Percentiles rank a stretch among this genome's conserved stretches.
These are phyloP conservation scores for Aphelinus atriplicis DNA, from an alignment of 1,140 invertebrate species.

Conservation along the genomic window DNA sequence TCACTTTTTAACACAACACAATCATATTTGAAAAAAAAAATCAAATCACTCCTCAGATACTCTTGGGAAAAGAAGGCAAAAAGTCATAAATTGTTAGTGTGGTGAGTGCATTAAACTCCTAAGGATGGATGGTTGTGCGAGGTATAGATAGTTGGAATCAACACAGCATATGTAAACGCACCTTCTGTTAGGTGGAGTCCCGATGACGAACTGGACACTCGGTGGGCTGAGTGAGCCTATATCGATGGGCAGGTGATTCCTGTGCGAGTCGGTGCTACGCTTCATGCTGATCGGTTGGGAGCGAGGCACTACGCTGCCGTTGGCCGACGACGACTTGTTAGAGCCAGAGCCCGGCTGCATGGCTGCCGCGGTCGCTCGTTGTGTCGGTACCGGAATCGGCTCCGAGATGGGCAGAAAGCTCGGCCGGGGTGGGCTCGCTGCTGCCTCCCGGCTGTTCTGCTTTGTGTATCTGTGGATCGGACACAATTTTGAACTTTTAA, in stretches of 20 bases:
- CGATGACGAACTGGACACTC: slow-evolving; percentile 89
- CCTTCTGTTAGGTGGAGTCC: slow-evolving; percentile 82
- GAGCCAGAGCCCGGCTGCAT: slow-evolving; percentile 50
- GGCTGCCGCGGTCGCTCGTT: slow-evolving; percentile 56
- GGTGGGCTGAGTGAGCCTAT: slow-evolving; percentile 91
- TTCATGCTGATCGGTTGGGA: slow-evolving; percentile 86
- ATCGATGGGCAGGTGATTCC: slow-evolving; percentile 73
- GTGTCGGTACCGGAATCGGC: slow-evolving; percentile 82
- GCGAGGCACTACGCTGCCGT: slow-evolving; percentile 72
- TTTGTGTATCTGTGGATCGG: slow-evolving; percentile 42
- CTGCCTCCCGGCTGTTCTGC: slow-evolving; percentile 59
- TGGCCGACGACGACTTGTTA: slow-evolving; percentile 21
- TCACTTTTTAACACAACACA: too few species aligned
- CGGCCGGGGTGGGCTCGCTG: slow-evolving; percentile 73
- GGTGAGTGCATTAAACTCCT: too few species aligned
- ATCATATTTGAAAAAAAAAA: too few species aligned
- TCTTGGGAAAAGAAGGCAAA: too few species aligned
- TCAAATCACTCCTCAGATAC: too few species aligned
- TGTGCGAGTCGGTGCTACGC: slow-evolving; percentile 70
- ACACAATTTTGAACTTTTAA: too few species aligned
- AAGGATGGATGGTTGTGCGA: too few species aligned
- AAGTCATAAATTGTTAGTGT: too few species aligned
- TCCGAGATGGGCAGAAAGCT: slow-evolving; percentile 76
- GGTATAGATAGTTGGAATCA: background rate
- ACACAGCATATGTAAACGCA: slow-evolving; percentile 39